Conservation (phyloP, 1,140 invertebrate genomes). For the Nomia melanderi region DNA sequence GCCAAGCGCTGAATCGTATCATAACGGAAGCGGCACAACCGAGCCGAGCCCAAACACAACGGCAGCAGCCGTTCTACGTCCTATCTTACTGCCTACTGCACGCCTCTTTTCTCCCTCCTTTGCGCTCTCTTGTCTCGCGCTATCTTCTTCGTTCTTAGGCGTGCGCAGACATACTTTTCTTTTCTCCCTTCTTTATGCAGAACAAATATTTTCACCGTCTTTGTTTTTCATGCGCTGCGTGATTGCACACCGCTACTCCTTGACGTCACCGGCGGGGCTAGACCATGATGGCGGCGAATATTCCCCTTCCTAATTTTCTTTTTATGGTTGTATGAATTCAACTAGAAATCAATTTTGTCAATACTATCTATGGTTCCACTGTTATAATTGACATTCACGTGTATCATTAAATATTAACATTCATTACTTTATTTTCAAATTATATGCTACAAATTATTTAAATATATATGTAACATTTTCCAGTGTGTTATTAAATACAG, state of each 20-base stretch:
- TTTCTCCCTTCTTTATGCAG: slow-evolving; percentile 28
- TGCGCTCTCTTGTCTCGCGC: slow-evolving; percentile 16
- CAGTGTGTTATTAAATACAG: neutral
- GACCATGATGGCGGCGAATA: slow-evolving; percentile 51
- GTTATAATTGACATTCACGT: neutral
- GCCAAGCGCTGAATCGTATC: slow-evolving; percentile 62
- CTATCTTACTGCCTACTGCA: slow-evolving; percentile 45
- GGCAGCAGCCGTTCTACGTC: slow-evolving; percentile 52
- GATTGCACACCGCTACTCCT: slow-evolving; percentile 44
- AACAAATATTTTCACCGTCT: slow-evolving; percentile 42
- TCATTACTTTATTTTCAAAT: neutral
- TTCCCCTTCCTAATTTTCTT: slow-evolving; percentile 18
- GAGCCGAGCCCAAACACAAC: slow-evolving; percentile 62
- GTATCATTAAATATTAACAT: neutral
- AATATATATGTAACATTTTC: neutral
- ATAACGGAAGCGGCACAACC: slow-evolving; percentile 60
- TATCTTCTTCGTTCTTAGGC: slow-evolving; percentile 34
- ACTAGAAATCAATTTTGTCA: neutral
- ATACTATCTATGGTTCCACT: neutral
- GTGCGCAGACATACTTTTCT: slow-evolving; percentile 39
- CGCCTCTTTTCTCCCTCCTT: slow-evolving; percentile 46
- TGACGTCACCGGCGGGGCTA: slow-evolving; percentile 53
- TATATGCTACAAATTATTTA: neutral
- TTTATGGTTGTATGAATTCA: neutral
- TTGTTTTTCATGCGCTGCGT: slow-evolving; percentile 36